A percentile compares a stretch with the other conserved stretches of the same genome.
phyloP scores from a whole-genome alignment of 2,113 vertebrate species.

The Pseudopodoces humilis region DNA sequence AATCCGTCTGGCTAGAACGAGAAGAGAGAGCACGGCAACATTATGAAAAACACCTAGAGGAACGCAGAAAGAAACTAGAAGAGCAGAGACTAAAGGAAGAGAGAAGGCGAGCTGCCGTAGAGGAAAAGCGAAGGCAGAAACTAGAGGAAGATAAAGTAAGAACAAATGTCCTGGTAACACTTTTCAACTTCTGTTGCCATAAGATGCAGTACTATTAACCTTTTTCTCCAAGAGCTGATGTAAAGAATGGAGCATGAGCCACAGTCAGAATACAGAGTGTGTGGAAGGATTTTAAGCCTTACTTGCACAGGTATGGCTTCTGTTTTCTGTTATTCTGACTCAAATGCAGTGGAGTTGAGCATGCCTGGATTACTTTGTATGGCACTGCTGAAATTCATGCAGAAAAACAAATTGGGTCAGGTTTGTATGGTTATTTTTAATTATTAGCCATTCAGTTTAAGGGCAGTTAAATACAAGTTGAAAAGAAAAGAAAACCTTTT shows the following conservation, averaged over 20 bases:
- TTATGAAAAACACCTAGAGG: slow-evolving; percentile 91
- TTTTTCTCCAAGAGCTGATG: not conserved
- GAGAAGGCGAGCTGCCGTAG: slow-evolving; percentile 84
- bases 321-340: not conserved
- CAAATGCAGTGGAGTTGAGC: not conserved
- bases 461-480: not conserved
- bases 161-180: not conserved
- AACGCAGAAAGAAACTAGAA: slow-evolving; percentile 85
- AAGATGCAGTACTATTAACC: not conserved
- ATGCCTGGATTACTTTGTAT: not conserved
- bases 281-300: not conserved
- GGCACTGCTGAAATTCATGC: not conserved
- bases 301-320: not conserved
- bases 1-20: slow-evolving; percentile 86
- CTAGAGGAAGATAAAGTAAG: slow-evolving; percentile 91
- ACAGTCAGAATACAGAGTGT: not conserved
- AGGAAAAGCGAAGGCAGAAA: slow-evolving; percentile 90
- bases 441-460: not conserved
- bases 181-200: not conserved
- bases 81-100: slow-evolving; percentile 91
- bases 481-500: not conserved
- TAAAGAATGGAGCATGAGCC: not conserved
- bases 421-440: not conserved
- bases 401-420: not conserved
- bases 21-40: slow-evolving; percentile 88